phyloP scores from a whole-genome alignment of 2,888 invertebrate genomes.

The Ernsta delagoae region DNA sequence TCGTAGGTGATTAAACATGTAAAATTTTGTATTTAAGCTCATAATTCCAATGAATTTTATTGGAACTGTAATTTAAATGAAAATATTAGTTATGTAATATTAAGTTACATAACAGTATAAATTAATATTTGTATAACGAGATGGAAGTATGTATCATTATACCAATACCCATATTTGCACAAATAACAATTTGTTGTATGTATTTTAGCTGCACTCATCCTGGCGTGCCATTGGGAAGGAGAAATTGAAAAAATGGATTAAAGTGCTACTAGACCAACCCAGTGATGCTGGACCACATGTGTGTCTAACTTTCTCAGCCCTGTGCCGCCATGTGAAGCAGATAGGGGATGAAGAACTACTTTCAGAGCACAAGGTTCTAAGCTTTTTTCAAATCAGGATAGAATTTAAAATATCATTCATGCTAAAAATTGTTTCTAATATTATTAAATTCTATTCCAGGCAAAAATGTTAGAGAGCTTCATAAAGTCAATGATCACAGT shows the following conservation, averaged over 20 bases:
- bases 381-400: neutral
- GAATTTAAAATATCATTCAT: no score
- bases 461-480: slow-evolving; percentile 87
- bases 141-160: no score
- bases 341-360: slow-evolving; percentile 75
- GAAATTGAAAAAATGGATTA: slow-evolving; percentile 77
- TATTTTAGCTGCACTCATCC: slow-evolving; percentile 65
- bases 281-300: slow-evolving; percentile 81
- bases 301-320: slow-evolving; percentile 87
- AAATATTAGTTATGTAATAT: no score
- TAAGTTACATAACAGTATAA: no score
- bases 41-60: no score
- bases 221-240: slow-evolving; percentile 75
- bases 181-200: no score
- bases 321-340: slow-evolving; percentile 85
- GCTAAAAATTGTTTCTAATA: no score
- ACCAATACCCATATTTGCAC: no score
- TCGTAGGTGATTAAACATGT: no score
- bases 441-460: slow-evolving; percentile 63
- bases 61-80: no score
- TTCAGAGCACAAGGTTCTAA: slow-evolving; percentile 83
- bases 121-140: no score
- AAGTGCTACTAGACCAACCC: slow-evolving; percentile 74
- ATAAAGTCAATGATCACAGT: slow-evolving; percentile 91
- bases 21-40: slow-evolving; percentile 43